Evolutionary conservation across 2,888 invertebrate genomes (phyloP).

Genomic region (Rhamphomyia laevipes): DNA sequence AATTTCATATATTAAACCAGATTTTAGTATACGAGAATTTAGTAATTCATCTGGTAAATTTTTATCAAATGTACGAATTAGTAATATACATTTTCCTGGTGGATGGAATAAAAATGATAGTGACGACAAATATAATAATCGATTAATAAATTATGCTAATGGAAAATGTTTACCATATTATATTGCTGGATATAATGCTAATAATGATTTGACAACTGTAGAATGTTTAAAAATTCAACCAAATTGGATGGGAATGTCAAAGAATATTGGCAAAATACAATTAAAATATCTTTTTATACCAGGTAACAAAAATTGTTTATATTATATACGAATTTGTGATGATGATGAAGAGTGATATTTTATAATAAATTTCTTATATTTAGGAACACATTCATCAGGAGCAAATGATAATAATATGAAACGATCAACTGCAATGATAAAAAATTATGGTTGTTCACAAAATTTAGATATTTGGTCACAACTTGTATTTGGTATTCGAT

Average conservation of each 20-base stretch:
- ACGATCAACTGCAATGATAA: slow-evolving; percentile 24
- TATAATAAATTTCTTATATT: too few species aligned
- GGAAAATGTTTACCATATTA: slow-evolving; percentile 58
- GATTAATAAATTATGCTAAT: slow-evolving; percentile 28
- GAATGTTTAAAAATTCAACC: slow-evolving; percentile 71
- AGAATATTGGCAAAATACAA: slow-evolving; percentile 23
- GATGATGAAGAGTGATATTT: too few species aligned
- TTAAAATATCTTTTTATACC: slow-evolving; percentile 32
- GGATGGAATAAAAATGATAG: slow-evolving; percentile 44
- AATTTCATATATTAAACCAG: slow-evolving; percentile 23
- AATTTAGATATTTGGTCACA: slow-evolving; percentile 74
- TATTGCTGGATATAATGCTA: slow-evolving; percentile 52
- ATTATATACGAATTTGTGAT: too few species aligned
- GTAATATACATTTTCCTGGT: slow-evolving; percentile 45
- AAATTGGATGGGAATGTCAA: slow-evolving; percentile 66
- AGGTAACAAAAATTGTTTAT: slow-evolving; percentile 14
- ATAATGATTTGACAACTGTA: slow-evolving; percentile 45
- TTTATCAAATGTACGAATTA: slow-evolving; percentile 33
- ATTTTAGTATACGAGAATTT: slow-evolving; percentile 22
- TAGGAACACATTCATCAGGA: slow-evolving; percentile 50
- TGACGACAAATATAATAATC: slow-evolving; percentile 3
- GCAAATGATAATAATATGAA: slow-evolving; percentile 35
- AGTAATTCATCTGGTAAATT: slow-evolving; percentile 43
- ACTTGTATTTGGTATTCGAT: slow-evolving; percentile 72
- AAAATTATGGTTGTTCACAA: slow-evolving; percentile 44